Percentiles rank a stretch among this genome's conserved stretches.
Conservation (phyloP, 2,113 vertebrate species). For the Neogale vison region DNA sequence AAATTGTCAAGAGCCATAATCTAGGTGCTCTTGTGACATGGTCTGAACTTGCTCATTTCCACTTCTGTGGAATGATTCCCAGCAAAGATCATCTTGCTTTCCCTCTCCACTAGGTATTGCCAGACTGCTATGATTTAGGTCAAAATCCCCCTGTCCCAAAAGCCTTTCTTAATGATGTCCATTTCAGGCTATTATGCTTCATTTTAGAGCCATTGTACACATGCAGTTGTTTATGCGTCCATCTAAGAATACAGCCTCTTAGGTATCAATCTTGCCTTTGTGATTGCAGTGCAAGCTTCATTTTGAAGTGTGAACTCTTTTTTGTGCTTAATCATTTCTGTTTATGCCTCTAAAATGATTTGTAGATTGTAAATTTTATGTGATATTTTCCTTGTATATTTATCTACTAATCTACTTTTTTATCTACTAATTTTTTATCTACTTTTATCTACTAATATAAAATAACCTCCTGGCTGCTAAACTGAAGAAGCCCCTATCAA, state of each 20-base stretch:
- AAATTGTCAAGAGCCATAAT: not conserved
- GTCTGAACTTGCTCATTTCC: not conserved
- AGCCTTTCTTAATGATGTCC: not conserved
- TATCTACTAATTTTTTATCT: no score
- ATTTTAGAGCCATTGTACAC: not conserved
- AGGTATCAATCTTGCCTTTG: not conserved
- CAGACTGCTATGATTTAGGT: not conserved
- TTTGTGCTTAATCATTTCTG: not conserved
- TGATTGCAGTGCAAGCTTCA: no score
- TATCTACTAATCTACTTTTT: not conserved
- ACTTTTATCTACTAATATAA: not conserved
- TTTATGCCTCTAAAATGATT: not conserved
- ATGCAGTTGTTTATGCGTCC: not conserved
- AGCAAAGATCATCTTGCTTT: not conserved
- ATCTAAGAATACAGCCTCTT: not conserved
- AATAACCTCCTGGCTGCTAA: not conserved
- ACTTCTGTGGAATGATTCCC: not conserved
- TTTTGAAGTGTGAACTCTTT: not conserved
- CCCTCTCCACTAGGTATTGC: not conserved
- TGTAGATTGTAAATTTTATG: not conserved
- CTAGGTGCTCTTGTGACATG: not conserved
- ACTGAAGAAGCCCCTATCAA: not conserved
- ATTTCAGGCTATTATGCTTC: not conserved
- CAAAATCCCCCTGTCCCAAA: not conserved
- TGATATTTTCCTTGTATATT: not conserved